Evolutionary conservation across 1,140 invertebrate genomes (phyloP).

Genomic region (Eurosta solidaginis): DNA sequence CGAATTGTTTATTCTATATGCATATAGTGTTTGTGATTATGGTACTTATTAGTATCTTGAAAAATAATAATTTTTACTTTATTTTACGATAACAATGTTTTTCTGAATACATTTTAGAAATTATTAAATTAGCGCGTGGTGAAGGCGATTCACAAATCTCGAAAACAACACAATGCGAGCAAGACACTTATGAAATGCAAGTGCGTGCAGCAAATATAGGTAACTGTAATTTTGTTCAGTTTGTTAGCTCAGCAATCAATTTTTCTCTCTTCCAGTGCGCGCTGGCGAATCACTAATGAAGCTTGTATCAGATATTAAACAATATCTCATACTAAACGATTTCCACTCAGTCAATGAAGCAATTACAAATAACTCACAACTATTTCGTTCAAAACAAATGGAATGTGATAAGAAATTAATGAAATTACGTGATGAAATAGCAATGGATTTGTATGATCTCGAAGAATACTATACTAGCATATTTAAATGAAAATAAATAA

Average conservation of each 20-base stretch:
- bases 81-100: too few relatives aligned
- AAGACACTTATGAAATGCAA: constrained; percentile 96
- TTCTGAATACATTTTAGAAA: constrained; percentile 75
- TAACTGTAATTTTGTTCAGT: constrained; percentile 57
- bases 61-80: too few relatives aligned
- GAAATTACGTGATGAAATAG: constrained; percentile 90
- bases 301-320: constrained; percentile 93
- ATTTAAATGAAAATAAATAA: constrained; percentile 73
- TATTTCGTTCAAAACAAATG: constrained; percentile 85
- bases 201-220: constrained; percentile 92
- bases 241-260: neutral
- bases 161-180: constrained; percentile 88
- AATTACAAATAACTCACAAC: constrained; percentile 86
- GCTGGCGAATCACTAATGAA: constrained; percentile 96
- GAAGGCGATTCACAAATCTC: constrained; percentile 89
- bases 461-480: constrained; percentile 97
- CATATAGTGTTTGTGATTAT: too few relatives aligned
- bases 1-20: too few relatives aligned
- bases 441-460: constrained; percentile 91
- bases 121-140: constrained; percentile 90
- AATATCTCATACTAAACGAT: constrained; percentile 95
- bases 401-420: constrained; percentile 94
- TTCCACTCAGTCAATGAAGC: constrained; percentile 96
- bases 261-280: constrained; percentile 66
- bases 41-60: too few relatives aligned